These are phyloP conservation scores for Cladorhizidae sp. DNA, from an alignment of 37 sponge, comb jelly and placozoan genomes.

Conservation along the genomic window DNA sequence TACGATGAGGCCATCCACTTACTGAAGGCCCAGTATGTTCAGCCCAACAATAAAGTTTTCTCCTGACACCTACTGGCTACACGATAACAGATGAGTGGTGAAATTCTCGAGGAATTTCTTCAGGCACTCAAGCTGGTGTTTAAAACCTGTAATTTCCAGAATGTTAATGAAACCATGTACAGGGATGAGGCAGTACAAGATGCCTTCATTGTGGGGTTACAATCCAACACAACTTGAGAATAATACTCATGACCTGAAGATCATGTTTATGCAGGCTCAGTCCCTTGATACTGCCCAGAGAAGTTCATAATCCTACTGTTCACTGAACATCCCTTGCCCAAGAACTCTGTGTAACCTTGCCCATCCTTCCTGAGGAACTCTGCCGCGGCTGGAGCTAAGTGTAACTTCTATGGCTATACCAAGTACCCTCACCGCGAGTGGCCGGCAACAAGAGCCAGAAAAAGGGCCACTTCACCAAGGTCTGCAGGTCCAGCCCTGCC, in stretches of 20 bases:
- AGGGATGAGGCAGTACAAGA: conserved; percentile 6
- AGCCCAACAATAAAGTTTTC: conserved; percentile 12
- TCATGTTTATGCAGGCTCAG: not conserved
- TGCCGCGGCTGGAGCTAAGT: no score
- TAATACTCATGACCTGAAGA: no score
- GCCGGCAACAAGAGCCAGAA: no score
- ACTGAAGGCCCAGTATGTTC: not conserved
- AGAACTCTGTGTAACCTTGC: no score
- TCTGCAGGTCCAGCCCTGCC: no score
- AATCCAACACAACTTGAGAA: conserved; percentile 1
- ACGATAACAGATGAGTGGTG: conserved; percentile 1
- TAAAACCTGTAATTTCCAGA: conserved; percentile 2
- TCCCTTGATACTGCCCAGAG: conserved; percentile 14
- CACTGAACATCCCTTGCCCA: no score
- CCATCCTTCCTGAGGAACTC: no score
- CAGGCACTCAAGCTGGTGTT: not conserved
- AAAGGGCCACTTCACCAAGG: no score
- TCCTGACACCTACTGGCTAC: conserved; percentile 13
- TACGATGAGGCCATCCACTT: not conserved
- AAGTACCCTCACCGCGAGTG: no score
- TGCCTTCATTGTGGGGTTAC: conserved; percentile 3
- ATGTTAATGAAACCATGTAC: conserved; percentile 4
- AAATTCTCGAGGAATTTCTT: not conserved
- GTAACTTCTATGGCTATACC: no score
- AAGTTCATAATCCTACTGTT: conserved; percentile 3